These are phyloP conservation scores for Luidia sarsii DNA, from an alignment of 53 echinoderm and acorn worm species.

Conservation along the genomic window DNA sequence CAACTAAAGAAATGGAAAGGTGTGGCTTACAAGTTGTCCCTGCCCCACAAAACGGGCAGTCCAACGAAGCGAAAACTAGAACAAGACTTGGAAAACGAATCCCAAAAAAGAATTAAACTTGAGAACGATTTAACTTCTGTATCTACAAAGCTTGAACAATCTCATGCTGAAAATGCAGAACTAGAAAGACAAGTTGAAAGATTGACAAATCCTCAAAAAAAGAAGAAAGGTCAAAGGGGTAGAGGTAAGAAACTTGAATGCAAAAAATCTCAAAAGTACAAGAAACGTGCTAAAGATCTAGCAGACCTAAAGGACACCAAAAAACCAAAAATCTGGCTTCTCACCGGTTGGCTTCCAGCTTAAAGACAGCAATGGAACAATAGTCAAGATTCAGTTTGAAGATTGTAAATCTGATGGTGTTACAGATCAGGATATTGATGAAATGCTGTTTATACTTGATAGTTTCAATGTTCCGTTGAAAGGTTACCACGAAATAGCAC, in stretches of 20 bases:
- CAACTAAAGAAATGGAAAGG: not conserved
- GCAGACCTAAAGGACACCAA: slow-evolving; percentile 1
- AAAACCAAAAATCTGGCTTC: not conserved
- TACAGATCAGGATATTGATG: slow-evolving; percentile 42
- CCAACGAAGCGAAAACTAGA: slow-evolving; percentile 44
- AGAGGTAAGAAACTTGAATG: too few relatives aligned
- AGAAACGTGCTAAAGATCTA: not conserved
- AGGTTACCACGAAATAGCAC: slow-evolving; percentile 3
- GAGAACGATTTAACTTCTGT: slow-evolving; percentile 8
- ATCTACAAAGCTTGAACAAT: too few relatives aligned
- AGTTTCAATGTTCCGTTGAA: slow-evolving; percentile 18
- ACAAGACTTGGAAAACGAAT: slow-evolving; percentile 12
- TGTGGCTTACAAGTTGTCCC: too few relatives aligned
- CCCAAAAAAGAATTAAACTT: slow-evolving; percentile 22
- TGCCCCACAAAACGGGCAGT: slow-evolving; percentile 26
- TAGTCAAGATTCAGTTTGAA: not conserved
- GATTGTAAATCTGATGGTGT: not conserved
- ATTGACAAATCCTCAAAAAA: slow-evolving; percentile 1
- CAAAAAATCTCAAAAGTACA: not conserved
- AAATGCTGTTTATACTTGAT: slow-evolving; percentile 57
- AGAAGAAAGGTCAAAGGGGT: slow-evolving; percentile 5
- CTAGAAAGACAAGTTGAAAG: slow-evolving; percentile 1
- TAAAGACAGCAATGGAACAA: not conserved
- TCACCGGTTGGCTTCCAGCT: not conserved
- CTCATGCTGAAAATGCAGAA: not conserved